Percentiles rank a stretch among this genome's conserved stretches.
Conservation (phyloP, 2,797 vertebrate genomes). For the Cygnus olor region DNA sequence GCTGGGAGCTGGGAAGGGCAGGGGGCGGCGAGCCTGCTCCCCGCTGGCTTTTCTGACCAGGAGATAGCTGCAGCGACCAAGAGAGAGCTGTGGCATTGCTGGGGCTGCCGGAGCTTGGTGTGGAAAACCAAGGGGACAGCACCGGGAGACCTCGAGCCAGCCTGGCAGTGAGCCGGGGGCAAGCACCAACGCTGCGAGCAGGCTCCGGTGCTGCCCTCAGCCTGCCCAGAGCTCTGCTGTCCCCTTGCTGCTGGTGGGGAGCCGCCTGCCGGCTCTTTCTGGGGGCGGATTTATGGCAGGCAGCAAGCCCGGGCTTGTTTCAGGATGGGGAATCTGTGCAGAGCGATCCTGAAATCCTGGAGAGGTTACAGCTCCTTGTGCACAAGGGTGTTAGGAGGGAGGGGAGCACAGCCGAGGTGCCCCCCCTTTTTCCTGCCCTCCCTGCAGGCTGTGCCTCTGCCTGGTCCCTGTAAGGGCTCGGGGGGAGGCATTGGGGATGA, state of each 20-base stretch:
- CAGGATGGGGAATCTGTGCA: not conserved
- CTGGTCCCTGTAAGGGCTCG: not conserved
- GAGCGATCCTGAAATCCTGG: not conserved
- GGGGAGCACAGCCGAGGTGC: fast-evolving
- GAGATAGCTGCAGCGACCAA: not conserved
- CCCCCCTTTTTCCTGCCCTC: not conserved
- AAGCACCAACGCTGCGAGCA: fast-evolving
- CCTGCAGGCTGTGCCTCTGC: not conserved
- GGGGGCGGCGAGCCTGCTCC: not conserved
- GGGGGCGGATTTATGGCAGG: not conserved
- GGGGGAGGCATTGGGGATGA: not conserved
- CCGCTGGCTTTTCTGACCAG: not conserved
- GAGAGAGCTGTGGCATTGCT: not conserved
- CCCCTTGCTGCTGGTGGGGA: not conserved
- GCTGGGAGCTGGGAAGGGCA: not conserved
- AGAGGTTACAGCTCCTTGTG: not conserved
- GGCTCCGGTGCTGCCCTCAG: not conserved
- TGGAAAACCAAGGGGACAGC: not conserved
- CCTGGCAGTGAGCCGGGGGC: not conserved
- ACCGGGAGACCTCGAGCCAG: not conserved
- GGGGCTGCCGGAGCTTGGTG: not conserved
- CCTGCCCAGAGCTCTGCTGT: not conserved
- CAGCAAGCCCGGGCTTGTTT: not conserved
- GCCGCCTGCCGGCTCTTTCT: not conserved
- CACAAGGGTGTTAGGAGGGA: fast-evolving